Conservation (phyloP, 2,113 vertebrate genomes). For the Solea senegalensis region DNA sequence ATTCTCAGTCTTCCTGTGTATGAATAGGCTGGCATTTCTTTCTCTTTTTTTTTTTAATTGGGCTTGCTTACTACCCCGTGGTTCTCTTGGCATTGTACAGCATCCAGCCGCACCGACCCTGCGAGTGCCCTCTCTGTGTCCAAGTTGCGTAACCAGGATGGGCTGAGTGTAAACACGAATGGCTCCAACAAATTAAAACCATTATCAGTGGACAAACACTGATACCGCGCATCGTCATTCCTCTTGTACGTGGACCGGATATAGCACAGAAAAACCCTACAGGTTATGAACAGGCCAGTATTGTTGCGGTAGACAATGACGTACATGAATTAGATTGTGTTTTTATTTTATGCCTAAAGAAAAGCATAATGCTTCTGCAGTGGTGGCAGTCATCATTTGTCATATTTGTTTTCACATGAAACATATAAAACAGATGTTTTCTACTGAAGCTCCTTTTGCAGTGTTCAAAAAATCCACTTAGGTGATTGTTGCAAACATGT, state of each 20-base stretch:
- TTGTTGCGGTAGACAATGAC: background rate
- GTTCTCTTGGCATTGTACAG: slow-evolving; percentile 55
- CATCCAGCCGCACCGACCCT: slow-evolving; percentile 31
- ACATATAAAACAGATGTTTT: too few species aligned
- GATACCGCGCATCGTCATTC: slow-evolving; percentile 1
- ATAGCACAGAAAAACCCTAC: background rate
- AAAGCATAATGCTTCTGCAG: background rate
- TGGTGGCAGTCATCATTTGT: too few species aligned
- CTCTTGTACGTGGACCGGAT: background rate
- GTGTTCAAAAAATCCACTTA: too few species aligned
- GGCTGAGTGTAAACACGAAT: slow-evolving; percentile 47
- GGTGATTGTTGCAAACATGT: too few species aligned
- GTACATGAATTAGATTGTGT: background rate
- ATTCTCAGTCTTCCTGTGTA: slow-evolving; percentile 54
- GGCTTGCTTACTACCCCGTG: slow-evolving; percentile 40
- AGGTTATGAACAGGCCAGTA: background rate
- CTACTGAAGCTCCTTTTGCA: too few species aligned
- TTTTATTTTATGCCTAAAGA: background rate
- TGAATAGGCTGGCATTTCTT: slow-evolving; percentile 58
- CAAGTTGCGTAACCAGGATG: slow-evolving; percentile 56
- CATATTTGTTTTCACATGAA: too few species aligned
- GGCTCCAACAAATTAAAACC: slow-evolving; percentile 34
- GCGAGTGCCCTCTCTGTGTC: slow-evolving; percentile 44
- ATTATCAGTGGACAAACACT: slow-evolving; percentile 19
- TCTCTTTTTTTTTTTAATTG: background rate